These are phyloP conservation scores for Tautogolabrus adspersus DNA, from an alignment of 2,113 vertebrate species.

Conservation along the genomic window DNA sequence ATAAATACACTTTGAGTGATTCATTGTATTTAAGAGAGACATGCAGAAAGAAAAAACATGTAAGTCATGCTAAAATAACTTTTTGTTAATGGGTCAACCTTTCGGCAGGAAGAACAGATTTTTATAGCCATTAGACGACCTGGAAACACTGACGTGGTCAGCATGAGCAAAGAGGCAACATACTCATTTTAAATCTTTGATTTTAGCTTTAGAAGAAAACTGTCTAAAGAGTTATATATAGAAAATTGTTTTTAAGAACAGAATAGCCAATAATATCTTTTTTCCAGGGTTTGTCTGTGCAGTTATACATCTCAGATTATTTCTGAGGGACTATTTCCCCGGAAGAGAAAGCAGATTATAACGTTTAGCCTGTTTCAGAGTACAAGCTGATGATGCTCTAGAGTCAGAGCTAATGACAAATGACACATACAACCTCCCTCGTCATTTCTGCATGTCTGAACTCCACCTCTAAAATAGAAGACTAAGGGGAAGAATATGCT, in stretches of 20 bases:
- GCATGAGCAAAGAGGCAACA: not conserved
- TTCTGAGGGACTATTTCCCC: conserved; percentile 9
- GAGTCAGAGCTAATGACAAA: conserved; percentile 13
- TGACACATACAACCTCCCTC: conserved; percentile 11
- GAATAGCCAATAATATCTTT: conserved; percentile 1
- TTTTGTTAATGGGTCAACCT: no score
- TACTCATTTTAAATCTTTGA: not conserved
- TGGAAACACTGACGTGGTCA: conserved; percentile 24
- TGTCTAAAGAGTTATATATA: not conserved
- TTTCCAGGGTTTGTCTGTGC: not conserved
- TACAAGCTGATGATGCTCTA: not conserved
- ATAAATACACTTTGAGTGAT: conserved; percentile 59
- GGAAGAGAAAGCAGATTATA: conserved; percentile 17
- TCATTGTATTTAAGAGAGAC: conserved; percentile 53
- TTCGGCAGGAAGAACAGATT: not conserved
- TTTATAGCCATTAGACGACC: not conserved
- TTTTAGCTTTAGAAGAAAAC: conserved; percentile 2
- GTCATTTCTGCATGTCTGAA: conserved; percentile 44
- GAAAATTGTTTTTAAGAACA: not conserved
- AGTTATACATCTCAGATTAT: conserved; percentile 19
- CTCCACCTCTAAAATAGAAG: conserved; percentile 10
- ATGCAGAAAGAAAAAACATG: not conserved
- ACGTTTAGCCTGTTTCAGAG: conserved; percentile 15
- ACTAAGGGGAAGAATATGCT: conserved; percentile 44
- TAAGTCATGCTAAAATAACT: not conserved